phyloP scores from a whole-genome alignment of 53 echinoderm and acorn worm genomes.

The Mesocentrotus franciscanus region DNA sequence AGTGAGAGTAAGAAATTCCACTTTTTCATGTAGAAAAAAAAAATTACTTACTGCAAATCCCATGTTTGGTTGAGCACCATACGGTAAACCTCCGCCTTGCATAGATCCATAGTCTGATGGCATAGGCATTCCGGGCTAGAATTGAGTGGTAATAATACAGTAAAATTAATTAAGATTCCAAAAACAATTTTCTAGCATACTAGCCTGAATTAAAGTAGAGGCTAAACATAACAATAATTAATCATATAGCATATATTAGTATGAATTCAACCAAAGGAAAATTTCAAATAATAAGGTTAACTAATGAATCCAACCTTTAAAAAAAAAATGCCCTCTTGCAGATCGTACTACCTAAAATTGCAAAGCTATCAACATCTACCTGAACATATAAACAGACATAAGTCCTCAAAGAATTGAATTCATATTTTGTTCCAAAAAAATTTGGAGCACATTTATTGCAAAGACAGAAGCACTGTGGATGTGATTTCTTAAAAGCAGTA shows the following conservation, averaged over 20 bases:
- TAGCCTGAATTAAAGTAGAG: not conserved
- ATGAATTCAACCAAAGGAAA: too few relatives aligned
- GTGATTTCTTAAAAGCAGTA: not conserved
- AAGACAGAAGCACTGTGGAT: too few relatives aligned
- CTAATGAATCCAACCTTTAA: not conserved
- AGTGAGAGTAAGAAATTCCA: not conserved
- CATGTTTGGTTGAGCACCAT: slow-evolving; percentile 55
- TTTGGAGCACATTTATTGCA: too few relatives aligned
- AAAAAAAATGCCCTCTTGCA: not conserved
- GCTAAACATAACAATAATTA: not conserved
- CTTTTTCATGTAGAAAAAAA: not conserved
- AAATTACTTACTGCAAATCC: slow-evolving; percentile 64
- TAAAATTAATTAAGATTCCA: not conserved
- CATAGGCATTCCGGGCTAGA: slow-evolving; percentile 48
- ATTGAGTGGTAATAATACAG: not conserved
- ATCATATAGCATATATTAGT: not conserved
- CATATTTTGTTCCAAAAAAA: too few relatives aligned
- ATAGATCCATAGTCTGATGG: slow-evolving; percentile 57
- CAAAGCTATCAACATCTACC: too few relatives aligned
- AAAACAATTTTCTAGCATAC: not conserved
- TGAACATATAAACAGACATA: too few relatives aligned
- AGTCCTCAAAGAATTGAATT: too few relatives aligned
- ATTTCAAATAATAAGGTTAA: too few relatives aligned
- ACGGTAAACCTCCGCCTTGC: slow-evolving; percentile 55
- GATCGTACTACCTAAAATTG: too few relatives aligned